Conservation (phyloP, 2,888 invertebrate species). For the Malthinus flaveolus region DNA sequence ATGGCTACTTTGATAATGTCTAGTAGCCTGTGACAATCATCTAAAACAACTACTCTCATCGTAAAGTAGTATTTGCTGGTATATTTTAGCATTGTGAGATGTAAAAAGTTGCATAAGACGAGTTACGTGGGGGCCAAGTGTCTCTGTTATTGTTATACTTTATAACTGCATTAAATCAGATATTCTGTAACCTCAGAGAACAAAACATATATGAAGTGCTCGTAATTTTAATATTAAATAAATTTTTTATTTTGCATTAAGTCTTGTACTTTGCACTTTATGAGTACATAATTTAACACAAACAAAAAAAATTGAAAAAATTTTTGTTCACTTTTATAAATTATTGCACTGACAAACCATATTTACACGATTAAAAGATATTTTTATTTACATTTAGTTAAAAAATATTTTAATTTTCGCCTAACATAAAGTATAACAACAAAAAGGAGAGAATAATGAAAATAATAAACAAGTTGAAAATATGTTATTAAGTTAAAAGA, state of each 20-base stretch:
- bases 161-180: conserved; percentile 14
- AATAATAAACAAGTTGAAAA: neutral
- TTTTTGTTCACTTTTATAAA: conserved; percentile 8
- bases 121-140: too few species aligned
- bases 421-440: too few species aligned
- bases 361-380: too few species aligned
- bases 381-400: neutral
- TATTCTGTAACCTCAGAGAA: conserved; percentile 18
- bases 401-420: too few species aligned
- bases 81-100: too few species aligned
- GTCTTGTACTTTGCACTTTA: conserved; percentile 20
- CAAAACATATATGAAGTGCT: conserved; percentile 4
- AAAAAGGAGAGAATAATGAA: too few species aligned
- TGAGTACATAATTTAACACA: conserved; percentile 15
- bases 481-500: conserved; percentile 6
- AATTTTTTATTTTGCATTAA: conserved; percentile 16
- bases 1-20: too few species aligned
- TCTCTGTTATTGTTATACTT: neutral
- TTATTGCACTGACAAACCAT: conserved; percentile 10
- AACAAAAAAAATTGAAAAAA: conserved; percentile 1
- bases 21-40: too few species aligned
- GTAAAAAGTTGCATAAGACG: too few species aligned
- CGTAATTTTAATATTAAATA: conserved; percentile 21
- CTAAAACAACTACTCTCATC: too few species aligned
- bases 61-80: too few species aligned